These are phyloP conservation scores for Argyra leucocephala DNA, from an alignment of 2,888 invertebrate genomes.

Conservation along the genomic window DNA sequence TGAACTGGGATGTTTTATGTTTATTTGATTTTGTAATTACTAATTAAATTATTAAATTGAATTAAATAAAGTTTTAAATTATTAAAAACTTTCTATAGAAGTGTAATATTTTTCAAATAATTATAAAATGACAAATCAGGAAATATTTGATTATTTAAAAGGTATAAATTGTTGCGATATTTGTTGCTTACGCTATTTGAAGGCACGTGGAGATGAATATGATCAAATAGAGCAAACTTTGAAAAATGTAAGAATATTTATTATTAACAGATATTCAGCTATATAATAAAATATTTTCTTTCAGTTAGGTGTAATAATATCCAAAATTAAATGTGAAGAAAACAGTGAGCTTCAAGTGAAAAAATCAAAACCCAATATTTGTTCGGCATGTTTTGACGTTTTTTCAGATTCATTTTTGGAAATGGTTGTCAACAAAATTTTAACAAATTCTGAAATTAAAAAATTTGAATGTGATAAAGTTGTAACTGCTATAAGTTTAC, in stretches of 20 bases:
- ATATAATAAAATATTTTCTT: neutral
- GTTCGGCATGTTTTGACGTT: slow-evolving; percentile 63
- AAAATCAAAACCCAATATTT: slow-evolving; percentile 47
- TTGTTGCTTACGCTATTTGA: slow-evolving; percentile 61
- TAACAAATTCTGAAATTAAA: slow-evolving; percentile 45
- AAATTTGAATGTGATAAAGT: slow-evolving; percentile 58
- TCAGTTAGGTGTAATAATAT: slow-evolving; percentile 23
- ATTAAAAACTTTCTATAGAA: too few species aligned
- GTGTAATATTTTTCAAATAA: neutral
- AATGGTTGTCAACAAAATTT: slow-evolving; percentile 47
- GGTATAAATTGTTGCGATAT: slow-evolving; percentile 55
- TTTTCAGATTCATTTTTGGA: slow-evolving; percentile 51
- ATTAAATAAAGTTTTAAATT: too few species aligned
- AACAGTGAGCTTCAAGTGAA: slow-evolving; percentile 33
- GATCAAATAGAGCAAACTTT: slow-evolving; percentile 45
- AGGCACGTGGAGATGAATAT: slow-evolving; percentile 50
- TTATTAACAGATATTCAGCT: too few species aligned
- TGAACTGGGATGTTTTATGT: too few species aligned
- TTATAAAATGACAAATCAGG: slow-evolving; percentile 44
- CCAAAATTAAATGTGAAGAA: slow-evolving; percentile 15
- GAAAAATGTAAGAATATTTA: slow-evolving; percentile 44
- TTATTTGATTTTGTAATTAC: too few species aligned
- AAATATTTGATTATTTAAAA: slow-evolving; percentile 46
- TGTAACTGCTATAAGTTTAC: slow-evolving; percentile 61
- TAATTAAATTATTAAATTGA: too few species aligned